Percentiles rank a stretch among this genome's conserved stretches.
phyloP scores from a whole-genome alignment of 2,888 invertebrate species.

The Ctenicera cuprea region DNA sequence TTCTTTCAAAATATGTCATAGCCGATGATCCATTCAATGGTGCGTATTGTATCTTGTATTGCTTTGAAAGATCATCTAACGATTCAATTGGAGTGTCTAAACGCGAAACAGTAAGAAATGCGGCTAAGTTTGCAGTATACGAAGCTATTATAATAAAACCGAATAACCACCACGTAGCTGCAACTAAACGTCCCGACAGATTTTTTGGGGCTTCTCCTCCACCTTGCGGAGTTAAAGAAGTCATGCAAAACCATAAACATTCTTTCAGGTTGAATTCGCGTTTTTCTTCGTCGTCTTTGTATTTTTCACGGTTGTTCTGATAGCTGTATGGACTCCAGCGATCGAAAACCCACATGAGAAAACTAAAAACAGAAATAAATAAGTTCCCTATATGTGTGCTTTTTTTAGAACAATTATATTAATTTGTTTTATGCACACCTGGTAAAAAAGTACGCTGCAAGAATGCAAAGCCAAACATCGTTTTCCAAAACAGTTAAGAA shows the following conservation, averaged over 20 bases:
- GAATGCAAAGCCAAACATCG: constrained; percentile 97
- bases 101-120: constrained; percentile 95
- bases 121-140: constrained; percentile 98
- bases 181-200: constrained; percentile 94
- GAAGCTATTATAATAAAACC: constrained; percentile 99
- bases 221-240: constrained; percentile 95
- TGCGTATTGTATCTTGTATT: constrained; percentile 96
- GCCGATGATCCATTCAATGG: constrained; percentile 91
- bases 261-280: constrained; percentile 96
- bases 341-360: constrained; percentile 97
- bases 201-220: constrained; percentile 98
- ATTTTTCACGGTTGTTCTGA: constrained; percentile 94
- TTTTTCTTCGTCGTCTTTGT: constrained; percentile 94
- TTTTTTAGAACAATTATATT: too few relatives aligned
- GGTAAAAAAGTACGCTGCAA: constrained; percentile 96
- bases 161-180: constrained; percentile 99
- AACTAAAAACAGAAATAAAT: constrained; percentile 74
- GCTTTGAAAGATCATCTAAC: constrained; percentile 93
- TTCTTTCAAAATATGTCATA: constrained; percentile 95
- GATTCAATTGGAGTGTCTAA: constrained; percentile 95
- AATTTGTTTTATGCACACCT: constrained; percentile 74
- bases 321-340: constrained; percentile 98
- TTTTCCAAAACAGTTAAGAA: constrained; percentile 97
- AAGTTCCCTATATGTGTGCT: too few relatives aligned
- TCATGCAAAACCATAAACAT: constrained; percentile 99